Evolutionary conservation across 2,113 vertebrate genomes (phyloP).

Genomic region (Paradoxurus hermaphroditus): DNA sequence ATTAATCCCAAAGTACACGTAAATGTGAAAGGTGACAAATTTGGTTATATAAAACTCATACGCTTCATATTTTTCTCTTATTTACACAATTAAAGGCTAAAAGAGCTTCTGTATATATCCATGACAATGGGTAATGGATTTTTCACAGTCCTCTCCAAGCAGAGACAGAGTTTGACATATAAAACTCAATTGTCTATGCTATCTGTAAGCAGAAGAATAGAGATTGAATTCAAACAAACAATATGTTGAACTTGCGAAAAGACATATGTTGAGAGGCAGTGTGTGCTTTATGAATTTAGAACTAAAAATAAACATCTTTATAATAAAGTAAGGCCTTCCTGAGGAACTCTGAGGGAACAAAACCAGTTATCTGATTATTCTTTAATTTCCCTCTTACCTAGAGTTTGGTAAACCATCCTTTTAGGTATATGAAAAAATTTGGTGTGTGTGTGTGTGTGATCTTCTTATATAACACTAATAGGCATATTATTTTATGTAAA

Average conservation of each 20-base stretch:
- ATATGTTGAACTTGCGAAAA: background rate
- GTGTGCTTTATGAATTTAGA: constrained; percentile 25
- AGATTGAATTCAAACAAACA: constrained; percentile 52
- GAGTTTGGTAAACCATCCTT: background rate
- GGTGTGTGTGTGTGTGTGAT: background rate
- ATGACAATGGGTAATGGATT: background rate
- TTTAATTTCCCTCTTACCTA: background rate
- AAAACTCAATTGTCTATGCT: constrained; percentile 46
- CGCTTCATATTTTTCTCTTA: background rate
- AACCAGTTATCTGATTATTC: background rate
- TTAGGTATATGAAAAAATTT: background rate
- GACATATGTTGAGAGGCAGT: background rate
- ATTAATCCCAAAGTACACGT: background rate
- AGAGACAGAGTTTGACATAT: constrained; percentile 21
- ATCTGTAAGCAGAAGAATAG: constrained; percentile 24
- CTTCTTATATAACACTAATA: background rate
- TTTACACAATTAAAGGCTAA: background rate
- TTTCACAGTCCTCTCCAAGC: constrained; percentile 12
- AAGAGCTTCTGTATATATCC: background rate
- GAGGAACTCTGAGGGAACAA: background rate
- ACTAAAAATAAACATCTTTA: background rate
- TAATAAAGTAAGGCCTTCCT: background rate
- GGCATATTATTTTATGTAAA: background rate
- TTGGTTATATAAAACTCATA: constrained; percentile 4
- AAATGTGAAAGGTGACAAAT: background rate